Base-by-base conservation (phyloP, 2,888 invertebrate species). In the Phasia obesa region DNA sequence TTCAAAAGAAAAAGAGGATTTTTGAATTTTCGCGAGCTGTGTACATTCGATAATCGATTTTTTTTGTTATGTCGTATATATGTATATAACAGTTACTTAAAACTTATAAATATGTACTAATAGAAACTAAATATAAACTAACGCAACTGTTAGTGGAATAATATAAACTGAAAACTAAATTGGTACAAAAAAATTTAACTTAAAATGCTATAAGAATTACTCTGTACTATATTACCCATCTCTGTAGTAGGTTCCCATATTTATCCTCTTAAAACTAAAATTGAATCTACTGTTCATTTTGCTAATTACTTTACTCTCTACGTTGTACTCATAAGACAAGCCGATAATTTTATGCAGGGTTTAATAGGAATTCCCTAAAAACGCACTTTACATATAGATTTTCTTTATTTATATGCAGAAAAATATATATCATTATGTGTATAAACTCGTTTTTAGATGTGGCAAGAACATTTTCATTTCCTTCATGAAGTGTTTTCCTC, bases 401-500 rank as follows among this genome's bases (percentile, higher is more conserved):
- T 31, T 31, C 15, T 38, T 44, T 23, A 38, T 5, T 19, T 59
- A n/a, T 47, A 2, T 31, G 21, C 31, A 44, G 15, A 53, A 64
- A 44, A 59, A 35, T 25, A 73, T 17, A 21, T 5, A 23, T 17
- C 31, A 4, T 7, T 31, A 3, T 31, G n/a, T 31, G 9, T 1
- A 11, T 2, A 35, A 11, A 35, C 11, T 35, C 11, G 11, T 49
- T 55, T 59, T 9, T 23, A 42, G 59, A 44, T 49, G 49, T 53
- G 65, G 51, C 69, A 74, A 65, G 57, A 76, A 79, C 62, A 75
- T 79, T 79, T 75, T 83, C 83, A 79, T 79, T 83, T 82, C 79
- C 78, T 57, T 84, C 64, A 82, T 87, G 74, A 86, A 88, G 86
- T 85, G 86, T 86, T 77, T 85, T 57, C 23, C 44, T 60, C 79